phyloP scores from a whole-genome alignment of 2,888 invertebrate species.

The Latrodectus hesperus region DNA sequence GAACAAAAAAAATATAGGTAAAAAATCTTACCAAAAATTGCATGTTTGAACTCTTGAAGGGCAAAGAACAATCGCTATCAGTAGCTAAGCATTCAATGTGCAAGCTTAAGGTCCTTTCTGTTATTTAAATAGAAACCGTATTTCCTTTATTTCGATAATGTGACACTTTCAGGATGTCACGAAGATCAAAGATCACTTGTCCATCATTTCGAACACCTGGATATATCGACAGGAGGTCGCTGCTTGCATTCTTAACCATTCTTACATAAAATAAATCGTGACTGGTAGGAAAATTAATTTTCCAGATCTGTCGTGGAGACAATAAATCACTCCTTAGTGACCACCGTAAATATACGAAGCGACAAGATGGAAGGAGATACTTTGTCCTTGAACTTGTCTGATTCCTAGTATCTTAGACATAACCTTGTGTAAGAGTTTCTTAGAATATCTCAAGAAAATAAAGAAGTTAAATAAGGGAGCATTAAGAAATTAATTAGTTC shows the following conservation, averaged over 20 bases:
- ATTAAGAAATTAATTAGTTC: too few species aligned
- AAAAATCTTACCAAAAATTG: too few species aligned
- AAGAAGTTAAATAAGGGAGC: neutral
- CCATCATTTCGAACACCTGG: neutral
- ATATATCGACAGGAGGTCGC: neutral
- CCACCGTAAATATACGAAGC: neutral
- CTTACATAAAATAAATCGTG: neutral
- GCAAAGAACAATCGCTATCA: too few species aligned
- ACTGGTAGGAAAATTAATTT: neutral
- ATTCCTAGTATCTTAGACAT: neutral
- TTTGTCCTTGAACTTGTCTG: neutral
- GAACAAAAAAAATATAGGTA: too few species aligned
- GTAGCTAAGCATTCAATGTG: too few species aligned
- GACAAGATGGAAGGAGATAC: neutral
- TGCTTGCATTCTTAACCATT: neutral
- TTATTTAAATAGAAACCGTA: too few species aligned
- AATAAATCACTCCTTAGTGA: neutral
- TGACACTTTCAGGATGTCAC: neutral
- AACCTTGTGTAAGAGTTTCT: neutral
- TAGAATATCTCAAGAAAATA: neutral
- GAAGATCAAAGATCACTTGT: constrained; percentile 9
- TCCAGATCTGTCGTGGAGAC: neutral
- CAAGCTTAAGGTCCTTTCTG: too few species aligned
- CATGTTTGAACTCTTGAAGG: too few species aligned
- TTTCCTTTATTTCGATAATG: too few species aligned